These are phyloP conservation scores for Sminthopsis crassicaudata DNA, from an alignment of 2,113 vertebrate genomes.

Conservation along the genomic window DNA sequence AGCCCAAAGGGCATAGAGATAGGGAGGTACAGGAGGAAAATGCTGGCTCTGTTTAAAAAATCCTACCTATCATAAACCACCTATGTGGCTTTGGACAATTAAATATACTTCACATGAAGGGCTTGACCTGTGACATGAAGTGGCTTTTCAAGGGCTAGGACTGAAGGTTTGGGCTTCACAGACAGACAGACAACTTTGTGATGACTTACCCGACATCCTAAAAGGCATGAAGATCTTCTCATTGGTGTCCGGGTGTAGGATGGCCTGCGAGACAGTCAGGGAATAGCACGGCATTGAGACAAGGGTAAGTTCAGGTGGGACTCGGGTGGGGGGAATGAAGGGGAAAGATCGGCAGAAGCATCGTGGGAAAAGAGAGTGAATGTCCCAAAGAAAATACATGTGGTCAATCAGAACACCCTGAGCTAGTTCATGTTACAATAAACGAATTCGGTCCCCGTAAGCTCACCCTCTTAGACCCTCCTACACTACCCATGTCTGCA, in stretches of 20 bases:
- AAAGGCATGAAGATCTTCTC: constrained; percentile 98
- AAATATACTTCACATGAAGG: no score
- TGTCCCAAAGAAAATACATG: background rate
- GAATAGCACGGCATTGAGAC: constrained; percentile 15
- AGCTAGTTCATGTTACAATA: background rate
- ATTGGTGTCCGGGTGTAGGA: constrained; percentile 95
- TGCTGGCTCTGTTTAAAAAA: background rate
- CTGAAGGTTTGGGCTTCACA: background rate
- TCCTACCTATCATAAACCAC: background rate
- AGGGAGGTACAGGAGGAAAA: background rate
- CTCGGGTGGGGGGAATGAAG: fast-evolving
- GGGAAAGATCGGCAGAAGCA: background rate
- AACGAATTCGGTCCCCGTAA: background rate
- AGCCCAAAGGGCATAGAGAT: background rate
- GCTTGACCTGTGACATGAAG: background rate
- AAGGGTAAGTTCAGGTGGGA: background rate
- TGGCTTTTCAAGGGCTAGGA: background rate
- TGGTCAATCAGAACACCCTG: background rate
- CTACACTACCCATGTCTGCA: background rate
- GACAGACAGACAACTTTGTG: background rate
- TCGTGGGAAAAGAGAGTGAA: background rate
- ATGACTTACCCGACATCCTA: constrained; percentile 94
- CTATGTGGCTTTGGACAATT: background rate
- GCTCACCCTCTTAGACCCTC: background rate
- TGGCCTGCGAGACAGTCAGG: constrained; percentile 86